A percentile compares a stretch with the other conserved stretches of the same genome.
Conservation (phyloP, 2,888 invertebrate genomes). For the Hydrotaea cyrtoneurina region DNA sequence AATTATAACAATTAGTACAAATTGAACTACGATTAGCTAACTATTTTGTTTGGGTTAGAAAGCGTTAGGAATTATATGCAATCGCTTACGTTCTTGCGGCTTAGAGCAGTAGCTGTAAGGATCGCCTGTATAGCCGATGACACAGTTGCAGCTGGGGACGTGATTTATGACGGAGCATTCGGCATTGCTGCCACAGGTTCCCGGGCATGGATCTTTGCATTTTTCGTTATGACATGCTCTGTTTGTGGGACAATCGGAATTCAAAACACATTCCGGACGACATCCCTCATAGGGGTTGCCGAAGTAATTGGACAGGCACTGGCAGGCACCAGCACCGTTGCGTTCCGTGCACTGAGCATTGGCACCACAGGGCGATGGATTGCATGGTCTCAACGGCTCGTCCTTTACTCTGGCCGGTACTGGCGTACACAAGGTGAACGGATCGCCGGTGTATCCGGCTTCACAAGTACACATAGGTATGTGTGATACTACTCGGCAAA, state of each 20-base stretch:
- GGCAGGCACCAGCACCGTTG: slow-evolving; percentile 87
- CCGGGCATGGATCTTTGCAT: slow-evolving; percentile 89
- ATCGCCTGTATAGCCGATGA: slow-evolving; percentile 85
- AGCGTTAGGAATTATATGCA: slow-evolving; percentile 61
- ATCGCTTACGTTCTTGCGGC: slow-evolving; percentile 78
- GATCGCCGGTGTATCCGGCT: slow-evolving; percentile 86
- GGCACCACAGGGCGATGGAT: slow-evolving; percentile 87
- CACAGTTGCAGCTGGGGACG: slow-evolving; percentile 86
- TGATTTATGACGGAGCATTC: slow-evolving; percentile 88
- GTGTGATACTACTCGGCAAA: slow-evolving; percentile 88
- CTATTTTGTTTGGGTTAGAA: slow-evolving; percentile 61
- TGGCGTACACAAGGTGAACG: slow-evolving; percentile 84
- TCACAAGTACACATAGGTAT: slow-evolving; percentile 87
- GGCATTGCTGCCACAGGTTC: slow-evolving; percentile 88
- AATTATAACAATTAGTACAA: background rate
- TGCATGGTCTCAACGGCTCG: slow-evolving; percentile 84
- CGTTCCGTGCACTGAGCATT: slow-evolving; percentile 87
- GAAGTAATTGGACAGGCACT: slow-evolving; percentile 86
- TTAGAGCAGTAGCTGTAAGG: slow-evolving; percentile 82
- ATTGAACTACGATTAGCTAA: slow-evolving; percentile 22
- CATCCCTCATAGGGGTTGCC: slow-evolving; percentile 91
- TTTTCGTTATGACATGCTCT: slow-evolving; percentile 88
- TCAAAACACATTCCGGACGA: slow-evolving; percentile 87
- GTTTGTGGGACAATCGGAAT: slow-evolving; percentile 87
- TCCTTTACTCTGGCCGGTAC: slow-evolving; percentile 77